Base-by-base conservation (phyloP, 2,113 vertebrate species). In the Mesoclemmys tuberculata region DNA sequence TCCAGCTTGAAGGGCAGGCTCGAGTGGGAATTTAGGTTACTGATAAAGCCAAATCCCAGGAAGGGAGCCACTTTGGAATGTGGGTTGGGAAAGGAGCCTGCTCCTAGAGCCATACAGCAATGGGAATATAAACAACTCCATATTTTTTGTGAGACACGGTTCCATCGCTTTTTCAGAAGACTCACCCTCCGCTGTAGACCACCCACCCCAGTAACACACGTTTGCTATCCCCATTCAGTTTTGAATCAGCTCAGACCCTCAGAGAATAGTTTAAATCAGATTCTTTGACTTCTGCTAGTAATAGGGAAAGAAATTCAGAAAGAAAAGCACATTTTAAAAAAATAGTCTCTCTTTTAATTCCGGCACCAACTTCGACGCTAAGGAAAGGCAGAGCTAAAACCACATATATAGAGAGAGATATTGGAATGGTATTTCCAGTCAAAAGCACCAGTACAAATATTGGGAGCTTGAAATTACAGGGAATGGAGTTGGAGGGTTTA, bases 261-360 rank as follows among this genome's bases (percentile, higher is more conserved):
- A 29, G 13, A 27, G 58, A 61, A 61, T 61, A 29, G 0, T 61
- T 61, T 61, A 19, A 64, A 64, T n/a, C 35, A 19, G 61, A n/a
- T 7, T 64, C 31, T 64, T 35, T 7, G 14, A 31, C 14, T 35
- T 7, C 18, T 64, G 31, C 61, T 31, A 64, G 18, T 13, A 64
- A 52, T 52, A 18, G 51, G 51, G 51, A 52, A 35, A 35, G 58
- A 64, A 24, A 22, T 21, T 0, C 0, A 3, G 41, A 4, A 29
- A 27, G 82, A 44, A 79, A 55, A 84, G 49, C 27, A 71, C 6
- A 1, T 27, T n/a, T 44, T 85, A 24, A 51, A 31, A 31, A 6
- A 56, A 52, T 54, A 58, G 82, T 3, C 58, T 12, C 8, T 55
- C 0, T 44, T 82, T 10, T 12, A 13, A 14, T 77, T 88, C 82